Evolutionary conservation across 2,888 invertebrate species (phyloP).

Genomic region (Galerucella nymphaeae): DNA sequence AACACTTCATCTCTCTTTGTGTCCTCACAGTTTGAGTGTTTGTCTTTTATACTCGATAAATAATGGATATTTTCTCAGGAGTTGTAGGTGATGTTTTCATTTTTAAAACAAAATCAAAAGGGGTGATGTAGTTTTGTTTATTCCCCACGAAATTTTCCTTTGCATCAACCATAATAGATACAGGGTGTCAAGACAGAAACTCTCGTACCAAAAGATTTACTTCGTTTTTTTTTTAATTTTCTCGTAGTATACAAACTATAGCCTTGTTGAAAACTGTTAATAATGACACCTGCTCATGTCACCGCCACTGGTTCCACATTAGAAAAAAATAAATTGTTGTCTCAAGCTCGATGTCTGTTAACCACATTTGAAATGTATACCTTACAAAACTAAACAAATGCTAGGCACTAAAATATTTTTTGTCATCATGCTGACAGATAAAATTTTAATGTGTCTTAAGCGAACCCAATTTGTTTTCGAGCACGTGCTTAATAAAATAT

Average conservation of each 20-base stretch:
- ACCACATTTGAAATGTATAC: conserved; percentile 21
- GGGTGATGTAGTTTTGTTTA: background rate
- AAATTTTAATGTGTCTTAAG: conserved; percentile 29
- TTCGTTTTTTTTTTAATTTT: too few species aligned
- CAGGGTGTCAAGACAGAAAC: too few species aligned
- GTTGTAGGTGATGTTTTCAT: conserved; percentile 5
- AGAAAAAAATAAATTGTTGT: background rate
- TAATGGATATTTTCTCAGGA: background rate
- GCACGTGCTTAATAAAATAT: conserved; percentile 34
- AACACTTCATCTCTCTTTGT: conserved; percentile 24
- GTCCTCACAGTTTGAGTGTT: conserved; percentile 1
- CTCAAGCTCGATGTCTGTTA: conserved; percentile 5
- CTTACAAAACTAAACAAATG: conserved; percentile 29
- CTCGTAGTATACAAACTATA: background rate
- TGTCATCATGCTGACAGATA: conserved; percentile 34
- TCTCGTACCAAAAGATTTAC: too few species aligned
- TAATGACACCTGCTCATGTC: background rate
- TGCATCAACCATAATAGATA: too few species aligned
- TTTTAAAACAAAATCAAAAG: background rate
- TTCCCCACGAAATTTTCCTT: too few species aligned
- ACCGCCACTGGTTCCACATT: background rate
- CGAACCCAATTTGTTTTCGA: conserved; percentile 27
- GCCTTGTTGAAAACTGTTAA: background rate
- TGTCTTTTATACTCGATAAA: background rate
- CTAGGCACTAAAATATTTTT: conserved; percentile 28